Base-by-base conservation (phyloP, 2,888 invertebrate species). In the Eristalis tenax region DNA sequence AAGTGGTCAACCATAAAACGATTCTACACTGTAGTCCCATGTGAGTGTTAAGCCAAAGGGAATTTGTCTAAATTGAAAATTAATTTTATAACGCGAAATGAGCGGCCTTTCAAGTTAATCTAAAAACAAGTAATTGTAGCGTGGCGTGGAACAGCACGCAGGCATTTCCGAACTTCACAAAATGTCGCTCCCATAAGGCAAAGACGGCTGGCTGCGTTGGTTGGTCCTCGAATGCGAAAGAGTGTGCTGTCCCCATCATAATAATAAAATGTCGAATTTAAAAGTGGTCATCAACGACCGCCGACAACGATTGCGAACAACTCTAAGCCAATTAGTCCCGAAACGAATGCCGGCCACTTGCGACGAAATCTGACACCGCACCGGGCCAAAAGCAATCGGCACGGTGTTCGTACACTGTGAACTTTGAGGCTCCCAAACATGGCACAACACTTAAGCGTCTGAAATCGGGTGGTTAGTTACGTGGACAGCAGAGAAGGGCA, bases 201-300 rank as follows among this genome's bases (percentile, higher is more conserved):
- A 50, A 50, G 50, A 50, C 50, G 50, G n/a, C 50, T 50, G 50
- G 50, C 2, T 8, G n/a, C 6, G 50, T 8, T 50, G 50, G 50
- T 50, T 50, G 50, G 38, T 43, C 32, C 18, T 23, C 43, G 23
- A 32, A 18, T 26, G 23, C 43, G 23, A 32, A 18, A 18, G 23
- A 40, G 43, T 63, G 43, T 50, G 50, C 32, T 83, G 83, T 87
- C 75, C 82, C 74, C 78, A 63, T 71, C 78, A 79, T 87, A 79
- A 87, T 83, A 87, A 83, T 83, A 87, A 83, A 87, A 87, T 87
- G 75, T 83, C 76, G 79, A 87, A 79, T 87, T 87, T 87, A 83
- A 87, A 87, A 79, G 83, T 75, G 71, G 78, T 75, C 78, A 86
- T 83, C 75, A 59, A 83, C 78, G 57, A 64, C 79, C 78, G 86